Evolutionary conservation across 2,888 invertebrate genomes (phyloP), one percentile per base, ranked within the genome.

Genomic region (Drosophila pseudotakahashii): DNA sequence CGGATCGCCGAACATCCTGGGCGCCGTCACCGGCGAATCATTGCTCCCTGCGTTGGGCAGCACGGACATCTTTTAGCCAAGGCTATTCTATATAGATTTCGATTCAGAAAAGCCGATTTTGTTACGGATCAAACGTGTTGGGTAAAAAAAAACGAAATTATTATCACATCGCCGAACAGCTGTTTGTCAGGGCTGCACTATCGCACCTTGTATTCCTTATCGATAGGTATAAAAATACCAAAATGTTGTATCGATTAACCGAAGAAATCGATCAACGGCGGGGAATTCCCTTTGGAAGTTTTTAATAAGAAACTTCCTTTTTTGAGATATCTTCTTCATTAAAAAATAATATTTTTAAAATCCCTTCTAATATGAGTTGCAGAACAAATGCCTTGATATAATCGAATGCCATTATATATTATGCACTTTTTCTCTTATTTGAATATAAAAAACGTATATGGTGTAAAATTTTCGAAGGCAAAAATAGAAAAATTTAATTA

Each of bases 1-100:
- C 1, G 80, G 75, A 63, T 91, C 86, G 34, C 90, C 90, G 42
- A 92, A 90, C 52, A 91, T 79, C 14, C 76, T 77, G 0, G 83
- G 10, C 4, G 63, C 78, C 44, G 75, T 75, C 23, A 36, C n/a
- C 4, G 64, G 75, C 36, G 75, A 75, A 16, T 32, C 23, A 11
- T 68, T 48, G 5, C 52, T 11, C 0, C 55, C 70, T 7, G 52
- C 7, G n/a, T 77, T 72, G 6, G 88, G 81, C 41, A 77, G n/a
- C 32, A 70, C 7, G 9, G 89, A 84, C 89, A 89, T 84, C n/a
- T 84, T 13, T 11, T 54, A 47, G n/a, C 5, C 23, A 41, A 54
- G 45, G 32, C 36, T 0, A 34, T 10, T 66, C 26, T 11, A 26
- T 16, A 4, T 14, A 2, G 3, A 32, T 55, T 39, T 71, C 70